Conservation (phyloP, 2,113 vertebrate genomes). For the Colaptes auratus region DNA sequence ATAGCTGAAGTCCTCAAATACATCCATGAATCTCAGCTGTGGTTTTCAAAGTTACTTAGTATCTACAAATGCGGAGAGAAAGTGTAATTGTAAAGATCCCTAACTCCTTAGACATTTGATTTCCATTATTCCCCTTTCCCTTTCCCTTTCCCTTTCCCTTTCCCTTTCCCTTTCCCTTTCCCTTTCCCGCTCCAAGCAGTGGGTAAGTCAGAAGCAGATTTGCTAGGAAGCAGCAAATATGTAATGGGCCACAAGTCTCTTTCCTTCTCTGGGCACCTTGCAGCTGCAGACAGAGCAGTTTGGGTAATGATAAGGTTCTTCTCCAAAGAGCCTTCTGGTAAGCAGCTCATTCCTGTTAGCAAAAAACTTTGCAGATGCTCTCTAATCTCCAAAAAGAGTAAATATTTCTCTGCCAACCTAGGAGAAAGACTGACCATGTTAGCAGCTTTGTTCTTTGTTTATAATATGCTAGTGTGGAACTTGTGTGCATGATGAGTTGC, state of each 20-base stretch:
- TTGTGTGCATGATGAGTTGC: neutral
- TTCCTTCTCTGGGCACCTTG: neutral
- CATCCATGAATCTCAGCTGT: neutral
- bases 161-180: no score
- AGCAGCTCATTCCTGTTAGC: neutral
- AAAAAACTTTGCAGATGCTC: neutral
- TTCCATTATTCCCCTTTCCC: neutral
- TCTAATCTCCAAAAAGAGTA: neutral
- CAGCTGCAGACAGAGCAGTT: neutral
- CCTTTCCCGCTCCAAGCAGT: neutral
- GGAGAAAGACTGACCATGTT: neutral
- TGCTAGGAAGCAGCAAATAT: neutral
- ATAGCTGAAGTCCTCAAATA: neutral
- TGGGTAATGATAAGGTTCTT: neutral
- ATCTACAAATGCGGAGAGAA: neutral
- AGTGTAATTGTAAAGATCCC: neutral
- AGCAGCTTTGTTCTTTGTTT: neutral
- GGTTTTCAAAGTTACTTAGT: neutral
- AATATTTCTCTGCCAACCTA: neutral
- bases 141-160: no score
- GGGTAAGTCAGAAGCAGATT: neutral
- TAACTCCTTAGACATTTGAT: neutral
- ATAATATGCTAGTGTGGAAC: neutral
- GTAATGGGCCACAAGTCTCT: neutral
- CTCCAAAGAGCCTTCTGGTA: neutral